Base-by-base conservation (phyloP, 2,888 invertebrate genomes). In the Drosophila falleni region DNA sequence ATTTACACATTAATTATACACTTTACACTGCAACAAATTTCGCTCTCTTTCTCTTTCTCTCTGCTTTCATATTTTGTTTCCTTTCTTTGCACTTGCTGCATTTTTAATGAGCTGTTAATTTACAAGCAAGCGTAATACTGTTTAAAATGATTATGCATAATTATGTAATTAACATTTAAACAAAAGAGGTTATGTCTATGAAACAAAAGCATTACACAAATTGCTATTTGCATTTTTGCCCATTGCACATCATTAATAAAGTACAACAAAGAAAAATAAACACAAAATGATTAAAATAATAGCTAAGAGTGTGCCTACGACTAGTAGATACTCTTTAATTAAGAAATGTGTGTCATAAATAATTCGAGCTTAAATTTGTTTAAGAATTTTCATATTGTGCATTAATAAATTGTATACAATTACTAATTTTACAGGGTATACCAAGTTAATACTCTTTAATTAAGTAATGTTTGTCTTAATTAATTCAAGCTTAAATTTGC, bases 141-240 rank as follows among this genome's bases (percentile, higher is more conserved):
- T 56, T 55, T 39, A 55, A 62, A 81, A 89, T 87, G 85, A 89
- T 90, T 89, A 87, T 90, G 89, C 89, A 89, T 90, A 91, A 91
- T 90, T 90, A 91, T 90, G 83, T 91, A 90, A 91, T 91, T 90
- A 91, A 90, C 90, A 87, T 89, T 89, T 84, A 89, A 89, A 88
- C 89, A 86, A 89, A 86, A 80, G 84, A 88, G 89, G 85, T 89
- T 89, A 89, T 78, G 84, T 77, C 89, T 73, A 68, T 61, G 65
- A 78, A 77, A 80, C 77, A 72, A 74, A 82, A 63, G 83, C 83
- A 75, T 87, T 79, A 69, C 70, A 84, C 73, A 85, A 84, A 89
- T 78, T 88, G 78, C 74, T 62, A 82, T 87, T 87, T 78, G 87
- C 88, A 86, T 86, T 67, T 78, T 71, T 41, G 58, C 46, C 23